Percentiles rank a stretch among this genome's conserved stretches.
Conservation (phyloP, 2,888 invertebrate genomes). For the Metacarcinus magister region DNA sequence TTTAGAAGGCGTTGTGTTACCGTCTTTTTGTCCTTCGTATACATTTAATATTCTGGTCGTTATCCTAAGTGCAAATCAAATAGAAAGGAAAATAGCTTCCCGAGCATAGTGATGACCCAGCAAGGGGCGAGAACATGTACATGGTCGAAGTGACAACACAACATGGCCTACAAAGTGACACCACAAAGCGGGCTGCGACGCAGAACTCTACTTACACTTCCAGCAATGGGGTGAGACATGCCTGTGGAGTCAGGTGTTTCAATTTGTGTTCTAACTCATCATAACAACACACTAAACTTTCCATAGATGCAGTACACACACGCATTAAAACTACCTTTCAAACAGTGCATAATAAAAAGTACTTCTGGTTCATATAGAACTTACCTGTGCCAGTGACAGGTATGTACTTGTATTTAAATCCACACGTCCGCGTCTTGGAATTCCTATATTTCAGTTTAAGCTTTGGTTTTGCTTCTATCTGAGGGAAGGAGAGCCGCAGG, state of each 20-base stretch:
- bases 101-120: not conserved
- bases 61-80: too few relatives aligned
- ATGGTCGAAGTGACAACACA: not conserved
- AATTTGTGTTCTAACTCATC: too few relatives aligned
- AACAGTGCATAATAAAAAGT: not conserved
- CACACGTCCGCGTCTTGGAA: not conserved
- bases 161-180: not conserved
- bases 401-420: not conserved
- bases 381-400: not conserved
- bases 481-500: too few relatives aligned
- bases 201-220: not conserved
- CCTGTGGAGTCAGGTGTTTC: too few relatives aligned
- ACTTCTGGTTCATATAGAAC: not conserved
- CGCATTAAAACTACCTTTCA: not conserved
- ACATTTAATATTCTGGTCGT: not conserved
- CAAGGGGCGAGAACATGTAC: not conserved
- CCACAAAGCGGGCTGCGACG: not conserved
- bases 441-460: not conserved
- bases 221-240: too few relatives aligned
- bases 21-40: not conserved
- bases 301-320: not conserved
- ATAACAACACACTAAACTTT: not conserved
- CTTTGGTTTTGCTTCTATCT: not conserved
- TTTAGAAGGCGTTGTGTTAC: too few relatives aligned
- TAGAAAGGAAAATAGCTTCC: not conserved